Conservation (phyloP, 1,140 invertebrate genomes). For the Brachionus sp. region DNA sequence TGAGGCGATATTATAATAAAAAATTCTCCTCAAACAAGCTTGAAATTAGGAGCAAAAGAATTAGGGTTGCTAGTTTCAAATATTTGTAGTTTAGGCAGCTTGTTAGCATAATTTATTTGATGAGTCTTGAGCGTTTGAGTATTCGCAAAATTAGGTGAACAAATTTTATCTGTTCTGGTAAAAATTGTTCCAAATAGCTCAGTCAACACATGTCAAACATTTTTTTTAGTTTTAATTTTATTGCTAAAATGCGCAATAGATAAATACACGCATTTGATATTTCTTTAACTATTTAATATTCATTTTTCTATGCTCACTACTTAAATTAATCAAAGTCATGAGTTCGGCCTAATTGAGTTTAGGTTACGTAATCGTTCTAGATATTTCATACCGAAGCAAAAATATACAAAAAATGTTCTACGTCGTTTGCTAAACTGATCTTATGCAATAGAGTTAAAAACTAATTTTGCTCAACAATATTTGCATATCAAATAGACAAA, state of each 20-base stretch:
- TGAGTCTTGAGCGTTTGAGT: background rate
- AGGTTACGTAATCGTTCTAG: background rate
- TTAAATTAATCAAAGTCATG: slow-evolving; percentile 10
- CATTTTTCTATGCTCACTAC: background rate
- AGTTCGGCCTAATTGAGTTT: background rate
- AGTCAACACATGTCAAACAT: background rate
- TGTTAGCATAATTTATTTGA: background rate
- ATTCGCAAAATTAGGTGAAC: background rate
- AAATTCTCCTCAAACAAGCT: background rate
- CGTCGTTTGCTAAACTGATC: background rate
- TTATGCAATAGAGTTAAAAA: background rate
- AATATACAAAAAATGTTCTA: background rate
- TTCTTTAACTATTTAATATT: background rate
- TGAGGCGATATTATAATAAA: background rate
- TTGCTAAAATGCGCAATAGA: background rate
- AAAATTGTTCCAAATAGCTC: background rate
- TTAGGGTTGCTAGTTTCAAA: background rate
- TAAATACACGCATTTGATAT: background rate
- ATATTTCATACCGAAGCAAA: background rate
- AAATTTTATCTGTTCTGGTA: background rate
- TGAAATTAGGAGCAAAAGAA: background rate
- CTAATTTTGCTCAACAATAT: background rate
- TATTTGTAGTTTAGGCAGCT: background rate
- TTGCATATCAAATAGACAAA: background rate
- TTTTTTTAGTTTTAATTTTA: background rate